Conservation (phyloP, 2,113 vertebrate species). For the Glaucidium brasilianum region DNA sequence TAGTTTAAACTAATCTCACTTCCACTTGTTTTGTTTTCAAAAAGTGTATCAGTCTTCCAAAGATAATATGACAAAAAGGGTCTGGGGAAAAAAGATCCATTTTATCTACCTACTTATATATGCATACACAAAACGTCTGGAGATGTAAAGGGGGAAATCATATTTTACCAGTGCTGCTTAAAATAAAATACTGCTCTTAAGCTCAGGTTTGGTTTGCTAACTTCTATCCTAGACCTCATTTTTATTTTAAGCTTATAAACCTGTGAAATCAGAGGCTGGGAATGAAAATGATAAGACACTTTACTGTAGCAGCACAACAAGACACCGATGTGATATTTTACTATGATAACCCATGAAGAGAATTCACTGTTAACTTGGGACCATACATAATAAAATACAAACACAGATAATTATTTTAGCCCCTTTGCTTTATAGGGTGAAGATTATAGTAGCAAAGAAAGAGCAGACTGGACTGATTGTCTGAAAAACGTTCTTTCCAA, state of each 20-base stretch:
- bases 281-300: background rate
- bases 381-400: constrained; percentile 26
- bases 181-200: background rate
- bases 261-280: background rate
- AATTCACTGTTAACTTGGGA: constrained; percentile 19
- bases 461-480: background rate
- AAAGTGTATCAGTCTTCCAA: background rate
- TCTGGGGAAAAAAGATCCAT: background rate
- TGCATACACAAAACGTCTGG: background rate
- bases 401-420: constrained; percentile 11
- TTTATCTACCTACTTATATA: background rate
- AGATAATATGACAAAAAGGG: background rate
- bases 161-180: background rate
- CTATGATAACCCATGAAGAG: background rate
- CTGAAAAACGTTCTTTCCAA: constrained; percentile 5
- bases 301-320: background rate
- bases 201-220: background rate
- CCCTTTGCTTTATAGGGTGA: background rate
- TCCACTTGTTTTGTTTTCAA: background rate
- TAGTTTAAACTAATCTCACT: background rate
- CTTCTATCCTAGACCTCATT: background rate
- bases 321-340: constrained; percentile 22
- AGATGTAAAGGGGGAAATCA: background rate
- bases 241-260: background rate
- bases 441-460: constrained; percentile 18